phyloP scores from a whole-genome alignment of 1,140 invertebrate species.

The Zaprionus camerounensis region DNA sequence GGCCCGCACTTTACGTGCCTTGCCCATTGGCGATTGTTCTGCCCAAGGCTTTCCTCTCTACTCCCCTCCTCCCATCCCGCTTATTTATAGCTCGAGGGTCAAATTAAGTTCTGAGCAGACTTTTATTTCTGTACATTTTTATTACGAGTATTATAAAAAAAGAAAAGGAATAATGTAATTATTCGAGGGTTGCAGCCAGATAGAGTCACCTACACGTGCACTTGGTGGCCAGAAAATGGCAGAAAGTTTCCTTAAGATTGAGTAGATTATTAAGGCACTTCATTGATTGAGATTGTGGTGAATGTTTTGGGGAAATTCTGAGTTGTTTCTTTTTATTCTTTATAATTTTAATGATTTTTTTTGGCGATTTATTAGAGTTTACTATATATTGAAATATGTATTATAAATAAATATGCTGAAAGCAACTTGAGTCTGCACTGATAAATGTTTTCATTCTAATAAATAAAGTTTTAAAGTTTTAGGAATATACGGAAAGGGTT shows the following conservation, averaged over 20 bases:
- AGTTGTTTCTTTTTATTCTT: no score
- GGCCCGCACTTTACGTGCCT: constrained; percentile 35
- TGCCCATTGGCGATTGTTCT: constrained; percentile 14
- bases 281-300: no score
- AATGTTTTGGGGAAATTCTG: no score
- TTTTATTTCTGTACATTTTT: constrained; percentile 48
- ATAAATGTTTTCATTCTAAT: no score
- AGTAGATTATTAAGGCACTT: not conserved
- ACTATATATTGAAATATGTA: no score
- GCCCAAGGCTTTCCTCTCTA: not conserved
- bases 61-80: constrained; percentile 28
- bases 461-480: no score
- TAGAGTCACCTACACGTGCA: constrained; percentile 1
- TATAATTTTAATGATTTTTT: no score
- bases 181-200: constrained; percentile 31
- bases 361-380: no score
- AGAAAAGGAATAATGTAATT: constrained; percentile 69
- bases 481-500: no score
- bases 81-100: constrained; percentile 77
- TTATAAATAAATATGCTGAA: no score
- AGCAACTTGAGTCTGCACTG: no score
- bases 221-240: not conserved
- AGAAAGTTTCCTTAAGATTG: not conserved
- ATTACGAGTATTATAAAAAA: constrained; percentile 41
- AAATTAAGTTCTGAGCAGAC: constrained; percentile 60